A percentile compares a stretch with the other conserved stretches of the same genome.
Conservation (phyloP, 1,140 invertebrate species). For the Drosophila pectinifera region DNA sequence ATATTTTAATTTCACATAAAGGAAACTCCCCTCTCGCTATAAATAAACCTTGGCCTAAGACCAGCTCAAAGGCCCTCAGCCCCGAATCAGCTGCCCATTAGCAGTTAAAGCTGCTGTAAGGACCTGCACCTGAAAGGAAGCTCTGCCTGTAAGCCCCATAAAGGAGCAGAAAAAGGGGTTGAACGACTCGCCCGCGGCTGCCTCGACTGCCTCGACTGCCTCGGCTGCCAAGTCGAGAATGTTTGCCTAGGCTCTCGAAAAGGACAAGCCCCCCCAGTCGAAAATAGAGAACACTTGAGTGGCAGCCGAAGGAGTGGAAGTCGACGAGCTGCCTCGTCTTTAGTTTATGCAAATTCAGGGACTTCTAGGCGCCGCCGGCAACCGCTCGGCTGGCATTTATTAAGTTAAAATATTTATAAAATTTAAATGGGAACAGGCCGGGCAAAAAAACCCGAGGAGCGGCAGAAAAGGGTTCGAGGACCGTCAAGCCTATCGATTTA, state of each 20-base stretch:
- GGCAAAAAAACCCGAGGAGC: not conserved
- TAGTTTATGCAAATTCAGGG: constrained; percentile 71
- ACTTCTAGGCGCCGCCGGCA: constrained; percentile 52
- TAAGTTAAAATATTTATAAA: constrained; percentile 79
- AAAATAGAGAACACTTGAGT: constrained; percentile 45
- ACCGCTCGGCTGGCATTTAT: constrained; percentile 65
- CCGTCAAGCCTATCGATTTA: constrained; percentile 63
- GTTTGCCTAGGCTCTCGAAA: constrained; percentile 52
- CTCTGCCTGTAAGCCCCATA: constrained; percentile 15
- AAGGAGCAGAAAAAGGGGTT: constrained; percentile 21
- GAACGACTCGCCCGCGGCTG: constrained; percentile 30
- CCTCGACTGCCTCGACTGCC: constrained; percentile 22
- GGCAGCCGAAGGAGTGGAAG: constrained; percentile 27
- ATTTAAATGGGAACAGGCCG: constrained; percentile 57
- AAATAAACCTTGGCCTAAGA: not conserved
- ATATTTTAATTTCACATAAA: not conserved
- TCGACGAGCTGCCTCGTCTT: constrained; percentile 19
- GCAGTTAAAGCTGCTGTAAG: constrained; percentile 51
- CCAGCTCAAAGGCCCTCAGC: constrained; percentile 38
- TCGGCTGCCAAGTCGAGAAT: constrained; percentile 38
- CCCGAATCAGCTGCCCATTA: constrained; percentile 53
- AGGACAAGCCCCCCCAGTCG: constrained; percentile 38
- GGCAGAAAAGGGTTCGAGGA: constrained; percentile 11
- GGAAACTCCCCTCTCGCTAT: not conserved
- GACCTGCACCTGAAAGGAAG: constrained; percentile 34